These are phyloP conservation scores for Sinocyclocheilus grahami DNA, from an alignment of 2,113 vertebrate species.

Conservation along the genomic window DNA sequence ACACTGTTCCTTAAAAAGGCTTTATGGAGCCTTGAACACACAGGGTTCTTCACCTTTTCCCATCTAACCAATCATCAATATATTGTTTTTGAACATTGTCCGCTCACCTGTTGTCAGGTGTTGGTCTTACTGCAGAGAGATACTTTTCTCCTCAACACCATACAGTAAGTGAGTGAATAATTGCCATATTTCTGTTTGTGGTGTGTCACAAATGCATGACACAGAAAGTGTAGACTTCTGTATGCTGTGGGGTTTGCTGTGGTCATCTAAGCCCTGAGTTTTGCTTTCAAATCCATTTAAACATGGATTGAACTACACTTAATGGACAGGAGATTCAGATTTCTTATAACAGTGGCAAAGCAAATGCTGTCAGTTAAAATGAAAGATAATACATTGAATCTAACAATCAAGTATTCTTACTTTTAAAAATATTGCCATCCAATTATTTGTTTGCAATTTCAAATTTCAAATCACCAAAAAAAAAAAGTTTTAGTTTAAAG, in stretches of 20 bases:
- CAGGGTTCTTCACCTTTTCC: not conserved
- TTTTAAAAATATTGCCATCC: too few relatives aligned
- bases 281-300: conserved; percentile 1
- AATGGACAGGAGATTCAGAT: not conserved
- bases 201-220: conserved; percentile 22
- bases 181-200: not conserved
- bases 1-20: not conserved
- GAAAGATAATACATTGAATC: not conserved
- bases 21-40: not conserved
- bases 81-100: conserved; percentile 15
- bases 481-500: too few relatives aligned
- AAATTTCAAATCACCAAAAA: not conserved
- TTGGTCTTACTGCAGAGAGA: conserved; percentile 8
- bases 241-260: conserved; percentile 26
- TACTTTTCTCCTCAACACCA: not conserved
- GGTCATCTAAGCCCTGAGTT: not conserved
- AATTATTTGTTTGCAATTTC: not conserved
- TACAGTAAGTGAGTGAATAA: conserved; percentile 20
- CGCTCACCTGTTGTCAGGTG: conserved; percentile 19
- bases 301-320: not conserved
- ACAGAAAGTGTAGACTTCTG: conserved; percentile 1
- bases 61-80: not conserved
- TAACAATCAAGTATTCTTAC: not conserved
- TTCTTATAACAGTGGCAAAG: not conserved
- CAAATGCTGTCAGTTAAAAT: not conserved